Base-by-base conservation (phyloP, 2,888 invertebrate genomes). In the Chrysolina haemoptera region DNA sequence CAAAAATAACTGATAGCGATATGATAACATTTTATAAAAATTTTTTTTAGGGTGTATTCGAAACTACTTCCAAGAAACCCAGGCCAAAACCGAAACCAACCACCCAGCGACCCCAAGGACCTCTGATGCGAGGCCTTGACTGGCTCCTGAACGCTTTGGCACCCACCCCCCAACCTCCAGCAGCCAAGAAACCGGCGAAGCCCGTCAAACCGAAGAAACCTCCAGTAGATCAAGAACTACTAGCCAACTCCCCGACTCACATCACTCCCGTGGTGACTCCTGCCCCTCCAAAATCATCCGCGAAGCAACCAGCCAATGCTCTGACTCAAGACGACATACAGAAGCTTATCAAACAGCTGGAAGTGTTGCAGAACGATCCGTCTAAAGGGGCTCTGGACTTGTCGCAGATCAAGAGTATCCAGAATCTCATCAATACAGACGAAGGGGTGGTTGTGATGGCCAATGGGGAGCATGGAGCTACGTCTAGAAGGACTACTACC, bases 101-200 rank as follows among this genome's bases (percentile, higher is more conserved):
- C 11, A 88, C 90, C n/a, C 87, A 85, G 22, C 85, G 87, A 5
- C 78, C 89, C 85, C 86, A 88, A 78, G 86, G 88, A 77, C 81
- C 85, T 35, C 65, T 88, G 6, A 85, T 86, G 83, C 86, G 86
- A 80, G 87, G 88, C 20, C 75, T 88, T 11, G 87, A 85, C 72
- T 88, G 88, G 88, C 77, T 88, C 14, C 76, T 88, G 6, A 87
- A 86, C 73, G 85, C 85, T 50, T 81, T 88, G n/a, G 84, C 84
- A 43, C 82, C 81, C 10, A 80, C 85, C 10, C 82, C 85, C 67
- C 79, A 83, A 6, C 46, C 76, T 1, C 74, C 69, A 62, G 71
- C 73, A 43, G 75, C 73, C 74, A 76, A 74, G 11, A 77, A 74
- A 67, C 63, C 74, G 1, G 62, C 71, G 1, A 81, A 74, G 63